Evolutionary conservation across 2,113 vertebrate species (phyloP), one percentile per base, ranked within the genome.

Genomic region (Mobula birostris): DNA sequence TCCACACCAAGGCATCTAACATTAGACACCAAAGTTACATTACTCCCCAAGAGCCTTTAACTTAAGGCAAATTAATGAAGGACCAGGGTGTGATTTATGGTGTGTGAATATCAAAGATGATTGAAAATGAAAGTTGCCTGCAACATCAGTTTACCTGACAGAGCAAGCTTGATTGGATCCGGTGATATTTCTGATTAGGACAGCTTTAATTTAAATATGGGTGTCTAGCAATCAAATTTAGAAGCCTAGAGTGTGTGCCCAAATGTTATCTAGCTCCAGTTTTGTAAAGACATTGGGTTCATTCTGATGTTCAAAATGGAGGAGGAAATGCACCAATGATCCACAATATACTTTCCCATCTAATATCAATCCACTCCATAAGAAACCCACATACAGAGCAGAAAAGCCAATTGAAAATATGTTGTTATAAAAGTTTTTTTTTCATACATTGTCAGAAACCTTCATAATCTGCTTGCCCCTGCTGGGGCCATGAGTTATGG

Each of bases 391-490:
- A 93, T 48, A 74, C 21, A 2, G 56, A 74, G 8, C 70, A 48
- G 36, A 74, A 87, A 24, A 48, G 70, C 68, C 40, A 48, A 27
- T 68, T 93, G 90, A 74, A 93, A 93, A 63, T 93, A 3, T 93
- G 68, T 27, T 93, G 76, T 76, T 74, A 74, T 76, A 74, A 56
- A 93, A 24, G 11, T 48, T 93, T 48, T 4, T 17, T 19, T 14
- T 93, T 56, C 91, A 74, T 56, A 29, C 24, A 27, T 72, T 74
- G 91, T 48, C 36, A 93, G 68, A 24, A 56, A 56, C 36, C 91
- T 56, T 74, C 91, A 93, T 74, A 93, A 76, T 93, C 74, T 93
- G 70, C 91, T 93, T 74, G 70, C 68, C 91, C 91, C 70, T 56
- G 70, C 40, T 56, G 11, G 83, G 70, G 36, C 40, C 40, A 17